phyloP scores from a whole-genome alignment of 2,797 vertebrate species.

The Propithecus perrieri region DNA sequence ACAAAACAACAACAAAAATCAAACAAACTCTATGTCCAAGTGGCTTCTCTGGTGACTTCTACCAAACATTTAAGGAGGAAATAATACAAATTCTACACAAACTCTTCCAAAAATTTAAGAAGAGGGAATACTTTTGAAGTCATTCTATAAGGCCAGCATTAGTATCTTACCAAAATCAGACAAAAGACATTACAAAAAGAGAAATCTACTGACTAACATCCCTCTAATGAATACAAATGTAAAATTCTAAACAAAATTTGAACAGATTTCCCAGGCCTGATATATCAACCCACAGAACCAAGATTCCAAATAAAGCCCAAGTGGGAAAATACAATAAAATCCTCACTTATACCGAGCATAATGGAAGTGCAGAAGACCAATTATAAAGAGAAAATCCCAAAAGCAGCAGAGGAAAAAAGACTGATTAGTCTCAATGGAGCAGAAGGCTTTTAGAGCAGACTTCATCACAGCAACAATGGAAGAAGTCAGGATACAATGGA shows the following conservation, averaged over 20 bases:
- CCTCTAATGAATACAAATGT: not conserved
- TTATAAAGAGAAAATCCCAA: not conserved
- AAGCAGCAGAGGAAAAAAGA: not conserved
- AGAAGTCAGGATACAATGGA: not conserved
- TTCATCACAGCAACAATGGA: not conserved
- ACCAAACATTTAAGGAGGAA: not conserved
- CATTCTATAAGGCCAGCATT: not conserved
- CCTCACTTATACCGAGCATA: not conserved
- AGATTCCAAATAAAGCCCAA: conserved; percentile 1
- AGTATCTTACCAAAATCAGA: not conserved
- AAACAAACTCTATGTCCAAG: not conserved
- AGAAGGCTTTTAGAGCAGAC: not conserved
- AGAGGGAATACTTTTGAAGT: not conserved
- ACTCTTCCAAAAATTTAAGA: not conserved
- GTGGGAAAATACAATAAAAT: not conserved
- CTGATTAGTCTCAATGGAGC: not conserved
- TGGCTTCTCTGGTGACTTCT: not conserved
- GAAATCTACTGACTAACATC: not conserved
- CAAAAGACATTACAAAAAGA: not conserved
- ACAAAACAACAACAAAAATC: not conserved
- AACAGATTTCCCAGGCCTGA: not conserved
- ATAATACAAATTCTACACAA: not conserved
- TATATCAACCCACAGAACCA: not conserved
- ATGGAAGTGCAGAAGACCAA: not conserved
- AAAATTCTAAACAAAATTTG: not conserved